A percentile compares a stretch with the other conserved stretches of the same genome.
phyloP scores from a whole-genome alignment of 2,113 vertebrate genomes.

The Odocoileus hemionus region DNA sequence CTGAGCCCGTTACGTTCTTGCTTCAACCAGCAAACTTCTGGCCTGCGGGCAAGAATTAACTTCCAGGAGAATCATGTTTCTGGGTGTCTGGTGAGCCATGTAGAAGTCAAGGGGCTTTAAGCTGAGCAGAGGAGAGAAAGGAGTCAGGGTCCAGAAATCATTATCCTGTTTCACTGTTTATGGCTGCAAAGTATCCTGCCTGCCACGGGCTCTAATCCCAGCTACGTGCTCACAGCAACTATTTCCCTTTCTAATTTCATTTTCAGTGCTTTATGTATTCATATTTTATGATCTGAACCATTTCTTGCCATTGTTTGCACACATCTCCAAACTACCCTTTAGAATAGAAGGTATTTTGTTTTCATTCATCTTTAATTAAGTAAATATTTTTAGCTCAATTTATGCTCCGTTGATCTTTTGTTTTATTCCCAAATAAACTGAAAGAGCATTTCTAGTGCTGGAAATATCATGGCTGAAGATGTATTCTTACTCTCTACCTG shows the following conservation, averaged over 20 bases:
- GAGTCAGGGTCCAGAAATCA: conserved; percentile 53
- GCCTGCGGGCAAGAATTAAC: conserved; percentile 59
- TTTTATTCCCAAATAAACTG: conserved; percentile 30
- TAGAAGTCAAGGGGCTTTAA: conserved; percentile 53
- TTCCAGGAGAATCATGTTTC: conserved; percentile 64
- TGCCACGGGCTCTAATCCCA: not conserved
- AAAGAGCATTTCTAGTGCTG: not conserved
- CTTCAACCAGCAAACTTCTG: conserved; percentile 44
- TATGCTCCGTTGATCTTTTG: conserved; percentile 41
- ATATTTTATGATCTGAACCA: conserved; percentile 3
- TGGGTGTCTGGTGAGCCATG: conserved; percentile 56
- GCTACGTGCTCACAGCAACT: not conserved
- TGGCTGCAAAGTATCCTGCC: conserved; percentile 8
- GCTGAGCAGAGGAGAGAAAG: conserved; percentile 29
- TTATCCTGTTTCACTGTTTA: conserved; percentile 3
- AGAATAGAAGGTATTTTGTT: not conserved
- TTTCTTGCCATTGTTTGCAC: not conserved
- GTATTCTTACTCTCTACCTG: not conserved
- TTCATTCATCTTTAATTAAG: not conserved
- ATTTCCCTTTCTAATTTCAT: conserved; percentile 11
- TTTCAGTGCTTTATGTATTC: conserved; percentile 4
- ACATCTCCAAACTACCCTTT: not conserved
- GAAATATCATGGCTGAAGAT: not conserved
- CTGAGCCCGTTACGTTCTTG: conserved; percentile 57
- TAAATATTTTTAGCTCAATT: conserved; percentile 44